Evolutionary conservation across 2,113 vertebrate genomes (phyloP).

Genomic region (Gavialis gangeticus): DNA sequence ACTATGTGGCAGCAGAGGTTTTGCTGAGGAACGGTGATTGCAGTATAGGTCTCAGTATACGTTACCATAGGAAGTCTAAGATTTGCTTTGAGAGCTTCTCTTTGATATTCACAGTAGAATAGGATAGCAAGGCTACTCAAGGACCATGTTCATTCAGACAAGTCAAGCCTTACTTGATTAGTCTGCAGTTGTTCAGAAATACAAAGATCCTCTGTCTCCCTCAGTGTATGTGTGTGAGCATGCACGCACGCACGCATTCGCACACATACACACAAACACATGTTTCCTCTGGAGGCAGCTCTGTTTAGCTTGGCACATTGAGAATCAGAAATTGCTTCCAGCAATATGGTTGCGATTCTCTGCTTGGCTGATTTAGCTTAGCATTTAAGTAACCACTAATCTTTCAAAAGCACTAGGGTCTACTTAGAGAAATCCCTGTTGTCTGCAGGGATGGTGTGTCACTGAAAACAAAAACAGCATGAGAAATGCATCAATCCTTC

Average conservation of each 20-base stretch:
- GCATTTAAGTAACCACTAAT: conserved; percentile 75
- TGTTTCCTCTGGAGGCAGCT: conserved; percentile 5
- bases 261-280: no score
- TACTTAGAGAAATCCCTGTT: conserved; percentile 71
- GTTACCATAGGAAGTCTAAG: conserved; percentile 62
- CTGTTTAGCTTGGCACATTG: conserved; percentile 18
- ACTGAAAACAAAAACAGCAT: conserved; percentile 53
- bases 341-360: conserved; percentile 32
- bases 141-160: conserved; percentile 56
- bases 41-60: neutral
- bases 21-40: no score
- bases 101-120: conserved; percentile 48
- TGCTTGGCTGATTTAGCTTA: conserved; percentile 73
- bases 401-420: conserved; percentile 72
- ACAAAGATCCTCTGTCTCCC: neutral
- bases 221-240: neutral
- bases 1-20: no score
- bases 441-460: conserved; percentile 53
- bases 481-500: conserved; percentile 58
- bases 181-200: conserved; percentile 39
- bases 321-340: conserved; percentile 48
- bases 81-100: conserved; percentile 70
- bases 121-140: conserved; percentile 36
- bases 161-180: conserved; percentile 53
- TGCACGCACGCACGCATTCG: neutral